These are phyloP conservation scores for Eidolon helvum DNA, from an alignment of 2,113 vertebrate genomes.

Conservation along the genomic window DNA sequence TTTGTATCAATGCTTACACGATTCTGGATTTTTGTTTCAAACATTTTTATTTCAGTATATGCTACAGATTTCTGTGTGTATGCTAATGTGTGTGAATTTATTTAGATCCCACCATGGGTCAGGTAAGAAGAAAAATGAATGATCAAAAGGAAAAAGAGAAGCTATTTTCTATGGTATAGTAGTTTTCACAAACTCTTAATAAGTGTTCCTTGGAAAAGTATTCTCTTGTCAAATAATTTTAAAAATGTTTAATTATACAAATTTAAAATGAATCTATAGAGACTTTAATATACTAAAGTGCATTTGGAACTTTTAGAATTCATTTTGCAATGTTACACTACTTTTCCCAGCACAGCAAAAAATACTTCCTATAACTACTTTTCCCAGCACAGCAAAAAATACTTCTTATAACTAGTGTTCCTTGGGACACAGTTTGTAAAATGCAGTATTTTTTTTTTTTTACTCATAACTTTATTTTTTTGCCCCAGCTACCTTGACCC, in stretches of 20 bases:
- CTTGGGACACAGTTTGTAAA: neutral
- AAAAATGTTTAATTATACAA: neutral
- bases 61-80: neutral
- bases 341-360: neutral
- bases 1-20: neutral
- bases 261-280: neutral
- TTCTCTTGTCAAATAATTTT: neutral
- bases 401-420: neutral
- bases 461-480: no score
- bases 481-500: neutral
- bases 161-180: neutral
- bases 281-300: neutral
- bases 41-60: neutral
- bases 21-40: neutral
- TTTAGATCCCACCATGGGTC: neutral
- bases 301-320: constrained; percentile 15
- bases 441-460: neutral
- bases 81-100: neutral
- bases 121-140: neutral
- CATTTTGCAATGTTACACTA: neutral
- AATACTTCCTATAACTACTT: neutral
- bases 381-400: neutral
- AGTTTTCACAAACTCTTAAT: neutral
- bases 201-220: neutral
- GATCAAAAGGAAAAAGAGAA: neutral